Conservation (phyloP, 2,888 invertebrate genomes). For the Harpagoxenus sublaevis region DNA sequence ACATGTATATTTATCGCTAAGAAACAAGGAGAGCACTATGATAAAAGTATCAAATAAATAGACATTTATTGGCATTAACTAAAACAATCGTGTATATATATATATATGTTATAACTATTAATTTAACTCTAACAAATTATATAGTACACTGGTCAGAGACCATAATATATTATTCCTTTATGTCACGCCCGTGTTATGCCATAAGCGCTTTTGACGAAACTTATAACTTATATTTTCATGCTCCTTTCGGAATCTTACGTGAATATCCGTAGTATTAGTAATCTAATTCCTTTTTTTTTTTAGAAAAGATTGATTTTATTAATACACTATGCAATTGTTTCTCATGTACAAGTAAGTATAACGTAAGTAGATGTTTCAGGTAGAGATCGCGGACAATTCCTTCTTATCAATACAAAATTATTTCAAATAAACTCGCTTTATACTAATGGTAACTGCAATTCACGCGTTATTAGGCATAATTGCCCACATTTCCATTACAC, state of each 20-base stretch:
- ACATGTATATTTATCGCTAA: slow-evolving; percentile 8
- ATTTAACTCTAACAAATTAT: slow-evolving; percentile 66
- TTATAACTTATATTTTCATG: slow-evolving; percentile 14
- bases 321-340: not conserved
- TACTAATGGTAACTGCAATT: slow-evolving; percentile 45
- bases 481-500: not conserved
- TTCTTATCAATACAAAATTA: slow-evolving; percentile 16
- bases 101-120: slow-evolving; percentile 57
- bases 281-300: not conserved
- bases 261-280: not conserved
- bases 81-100: slow-evolving; percentile 65
- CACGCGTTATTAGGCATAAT: slow-evolving; percentile 30
- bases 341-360: slow-evolving; percentile 30
- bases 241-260: not conserved
- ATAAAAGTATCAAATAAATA: slow-evolving; percentile 72
- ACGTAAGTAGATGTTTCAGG: not conserved
- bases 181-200: not conserved
- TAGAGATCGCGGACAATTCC: not conserved
- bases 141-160: slow-evolving; percentile 59
- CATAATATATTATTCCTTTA: slow-evolving; percentile 13
- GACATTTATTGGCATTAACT: slow-evolving; percentile 74
- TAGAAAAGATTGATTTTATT: slow-evolving; percentile 16
- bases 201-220: not conserved
- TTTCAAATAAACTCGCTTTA: slow-evolving; percentile 34
- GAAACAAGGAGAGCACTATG: not conserved